Evolutionary conservation across 2,113 vertebrate genomes (phyloP).

Genomic region (Apus apus): DNA sequence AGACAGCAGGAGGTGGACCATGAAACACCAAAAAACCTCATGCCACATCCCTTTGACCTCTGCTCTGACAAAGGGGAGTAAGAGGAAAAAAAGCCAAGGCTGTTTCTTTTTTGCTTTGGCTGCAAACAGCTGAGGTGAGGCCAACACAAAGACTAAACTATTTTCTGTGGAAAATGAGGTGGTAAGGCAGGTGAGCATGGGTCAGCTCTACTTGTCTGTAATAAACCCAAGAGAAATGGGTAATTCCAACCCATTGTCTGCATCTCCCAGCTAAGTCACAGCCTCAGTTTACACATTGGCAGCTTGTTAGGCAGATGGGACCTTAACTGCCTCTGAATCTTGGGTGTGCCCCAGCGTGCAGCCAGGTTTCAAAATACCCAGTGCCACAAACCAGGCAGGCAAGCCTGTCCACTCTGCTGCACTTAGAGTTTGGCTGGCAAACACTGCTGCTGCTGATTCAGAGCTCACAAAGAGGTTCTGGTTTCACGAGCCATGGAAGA

Average conservation of each 20-base stretch:
- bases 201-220: neutral
- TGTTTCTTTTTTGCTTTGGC: accelerated
- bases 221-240: neutral
- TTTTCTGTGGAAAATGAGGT: neutral
- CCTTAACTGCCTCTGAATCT: neutral
- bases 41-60: neutral
- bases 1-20: neutral
- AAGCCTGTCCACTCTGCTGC: neutral
- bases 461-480: neutral
- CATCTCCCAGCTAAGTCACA: neutral
- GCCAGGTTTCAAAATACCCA: neutral
- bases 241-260: neutral
- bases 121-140: neutral
- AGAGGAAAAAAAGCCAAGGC: neutral
- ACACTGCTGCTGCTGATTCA: neutral
- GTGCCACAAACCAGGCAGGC: neutral
- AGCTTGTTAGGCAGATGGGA: neutral
- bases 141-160: neutral
- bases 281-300: neutral
- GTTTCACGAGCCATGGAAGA: neutral
- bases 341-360: neutral
- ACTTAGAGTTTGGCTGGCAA: neutral
- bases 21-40: neutral
- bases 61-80: neutral
- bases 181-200: neutral